Base-by-base conservation (phyloP, 2,113 vertebrate species). In the Rana temporaria region DNA sequence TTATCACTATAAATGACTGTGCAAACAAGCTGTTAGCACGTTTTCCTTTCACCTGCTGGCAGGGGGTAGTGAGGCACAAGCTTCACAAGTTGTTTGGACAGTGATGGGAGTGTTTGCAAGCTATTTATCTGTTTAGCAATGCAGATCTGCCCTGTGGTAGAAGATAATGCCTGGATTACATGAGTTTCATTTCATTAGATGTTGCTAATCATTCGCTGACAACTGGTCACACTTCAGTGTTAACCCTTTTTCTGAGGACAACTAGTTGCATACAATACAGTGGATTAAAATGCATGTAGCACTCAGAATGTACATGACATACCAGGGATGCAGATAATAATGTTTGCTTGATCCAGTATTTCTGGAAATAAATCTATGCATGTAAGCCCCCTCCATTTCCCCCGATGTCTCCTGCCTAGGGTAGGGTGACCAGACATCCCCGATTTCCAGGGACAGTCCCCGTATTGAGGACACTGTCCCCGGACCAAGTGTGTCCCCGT, bases 111-210 rank as follows among this genome's bases (percentile, higher is more conserved):
- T 56, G 80, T 66, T 74, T 66, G 60, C 52, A 74, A 73, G 59
- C 63, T 42, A 66, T 59, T 74, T 75, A 76, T 53, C 62, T 75
- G 81, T 75, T 83, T 83, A 83, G 63, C 71, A 67, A 75, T 75
- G 63, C 60, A 67, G 72, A 60, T 83, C 48, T 66, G 71, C 30
- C 55, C 30, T 48, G 20, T 76, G 72, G 59, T 22, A 60, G 30
- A 30, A 68, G 63, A 83, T 76, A 76, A 64, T 60, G 55, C 63
- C 52, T 53, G 71, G 72, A 83, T 83, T 82, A 74, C 34, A 3
- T 12, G 62, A 82, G 80, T 82, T 82, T 75, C 80, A 74, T 66
- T 73, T 68, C 80, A 67, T 62, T 74, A 65, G 6, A 66, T 65
- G 32, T 55, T 66, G 70, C 80, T 74, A 66, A 82, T 82, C 52